Percentiles rank a stretch among this genome's conserved stretches.
phyloP scores from a whole-genome alignment of 2,888 invertebrate genomes.

The Nasonovia ribisnigri region DNA sequence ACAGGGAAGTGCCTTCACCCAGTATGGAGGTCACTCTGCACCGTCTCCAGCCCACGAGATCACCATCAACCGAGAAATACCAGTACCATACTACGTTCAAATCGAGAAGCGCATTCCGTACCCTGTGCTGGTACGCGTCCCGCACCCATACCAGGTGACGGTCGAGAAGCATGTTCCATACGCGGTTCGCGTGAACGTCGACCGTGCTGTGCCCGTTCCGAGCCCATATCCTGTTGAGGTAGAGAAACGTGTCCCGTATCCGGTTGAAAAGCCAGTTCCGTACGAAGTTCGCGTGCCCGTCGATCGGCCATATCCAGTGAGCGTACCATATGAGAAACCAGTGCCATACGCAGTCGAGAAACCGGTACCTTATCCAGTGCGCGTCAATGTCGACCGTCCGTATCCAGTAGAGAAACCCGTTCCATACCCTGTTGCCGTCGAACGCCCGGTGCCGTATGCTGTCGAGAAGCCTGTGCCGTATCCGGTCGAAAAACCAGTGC shows the following conservation, averaged over 20 bases:
- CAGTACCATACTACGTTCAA: conserved; percentile 79
- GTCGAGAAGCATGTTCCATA: conserved; percentile 73
- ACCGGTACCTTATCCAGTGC: conserved; percentile 77
- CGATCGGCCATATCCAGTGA: conserved; percentile 75
- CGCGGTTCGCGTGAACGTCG: conserved; percentile 78
- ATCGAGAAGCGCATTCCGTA: conserved; percentile 76
- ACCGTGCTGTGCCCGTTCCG: conserved; percentile 68
- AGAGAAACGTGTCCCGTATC: conserved; percentile 68
- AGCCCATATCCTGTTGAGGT: conserved; percentile 68
- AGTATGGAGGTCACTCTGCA: background rate
- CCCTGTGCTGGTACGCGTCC: conserved; percentile 76
- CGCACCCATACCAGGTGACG: conserved; percentile 75
- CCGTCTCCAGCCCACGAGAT: conserved; percentile 75
- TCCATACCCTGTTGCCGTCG: conserved; percentile 82
- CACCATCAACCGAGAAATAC: conserved; percentile 79
- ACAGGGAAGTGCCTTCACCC: background rate
- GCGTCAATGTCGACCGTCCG: conserved; percentile 76
- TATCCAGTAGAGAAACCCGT: conserved; percentile 83
- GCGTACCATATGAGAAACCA: conserved; percentile 73
- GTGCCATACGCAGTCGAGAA: conserved; percentile 76
- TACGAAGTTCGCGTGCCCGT: conserved; percentile 72
- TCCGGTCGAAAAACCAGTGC: conserved; percentile 77
- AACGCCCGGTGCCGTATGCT: conserved; percentile 81
- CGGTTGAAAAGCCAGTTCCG: conserved; percentile 72
- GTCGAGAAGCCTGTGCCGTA: conserved; percentile 78